Evolutionary conservation across 2,797 vertebrate genomes (phyloP).

Genomic region (Accipiter superciliosus): DNA sequence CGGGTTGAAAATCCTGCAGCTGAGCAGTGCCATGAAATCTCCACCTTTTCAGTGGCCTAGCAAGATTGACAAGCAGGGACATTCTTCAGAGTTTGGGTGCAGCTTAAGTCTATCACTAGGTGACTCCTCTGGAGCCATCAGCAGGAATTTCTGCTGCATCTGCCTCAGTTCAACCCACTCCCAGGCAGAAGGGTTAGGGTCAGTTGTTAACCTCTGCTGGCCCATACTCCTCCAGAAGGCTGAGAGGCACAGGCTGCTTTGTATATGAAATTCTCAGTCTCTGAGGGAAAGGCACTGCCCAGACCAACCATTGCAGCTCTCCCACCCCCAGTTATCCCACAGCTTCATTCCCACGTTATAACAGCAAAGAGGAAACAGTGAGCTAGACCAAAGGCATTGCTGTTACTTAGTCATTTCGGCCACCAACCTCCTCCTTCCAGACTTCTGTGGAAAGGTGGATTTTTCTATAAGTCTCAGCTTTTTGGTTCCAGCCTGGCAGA

Average conservation of each 20-base stretch:
- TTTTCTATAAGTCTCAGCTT: constrained; percentile 9
- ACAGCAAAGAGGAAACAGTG: neutral
- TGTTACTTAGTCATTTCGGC: neutral
- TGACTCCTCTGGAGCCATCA: neutral
- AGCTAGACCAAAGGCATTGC: constrained; percentile 22
- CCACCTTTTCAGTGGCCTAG: neutral
- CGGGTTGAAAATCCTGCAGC: neutral
- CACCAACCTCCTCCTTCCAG: neutral
- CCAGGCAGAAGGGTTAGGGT: neutral
- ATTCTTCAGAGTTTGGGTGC: neutral
- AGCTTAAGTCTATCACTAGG: neutral
- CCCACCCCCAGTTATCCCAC: constrained; percentile 68
- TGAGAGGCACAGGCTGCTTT: neutral
- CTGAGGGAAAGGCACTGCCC: constrained; percentile 13
- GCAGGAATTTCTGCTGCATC: neutral
- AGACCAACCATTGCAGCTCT: neutral
- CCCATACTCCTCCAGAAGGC: neutral
- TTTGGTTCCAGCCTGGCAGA: neutral
- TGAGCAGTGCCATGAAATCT: neutral
- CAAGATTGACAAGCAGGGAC: neutral
- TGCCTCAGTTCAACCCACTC: neutral
- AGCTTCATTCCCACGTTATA: constrained; percentile 38
- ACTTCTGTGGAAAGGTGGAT: constrained; percentile 20
- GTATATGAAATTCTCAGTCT: neutral
- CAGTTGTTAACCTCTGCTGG: neutral